Conservation (phyloP, 2,888 invertebrate genomes). For the Ormyrus pomaceus region DNA sequence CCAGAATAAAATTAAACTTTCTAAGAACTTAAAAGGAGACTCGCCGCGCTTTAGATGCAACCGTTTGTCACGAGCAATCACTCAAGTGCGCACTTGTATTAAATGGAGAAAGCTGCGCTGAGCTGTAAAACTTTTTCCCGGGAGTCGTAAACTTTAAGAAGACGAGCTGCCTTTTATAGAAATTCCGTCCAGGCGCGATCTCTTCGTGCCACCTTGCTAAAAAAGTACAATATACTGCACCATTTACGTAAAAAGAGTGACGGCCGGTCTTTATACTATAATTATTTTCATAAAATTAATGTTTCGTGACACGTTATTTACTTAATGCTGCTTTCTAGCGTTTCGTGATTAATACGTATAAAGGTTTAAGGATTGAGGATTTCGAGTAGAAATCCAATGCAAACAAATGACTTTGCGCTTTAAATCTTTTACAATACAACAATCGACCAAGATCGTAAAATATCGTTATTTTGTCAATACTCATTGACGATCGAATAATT, state of each 20-base stretch:
- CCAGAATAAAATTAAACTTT: conserved; percentile 30
- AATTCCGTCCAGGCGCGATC: conserved; percentile 16
- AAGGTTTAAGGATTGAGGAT: too few species aligned
- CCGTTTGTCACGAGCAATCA: conserved; percentile 16
- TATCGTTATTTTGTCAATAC: too few species aligned
- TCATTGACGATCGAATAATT: too few species aligned
- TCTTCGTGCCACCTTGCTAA: background rate
- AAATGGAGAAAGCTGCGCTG: conserved; percentile 37
- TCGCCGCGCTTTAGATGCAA: conserved; percentile 11
- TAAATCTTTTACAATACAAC: too few species aligned
- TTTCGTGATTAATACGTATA: too few species aligned
- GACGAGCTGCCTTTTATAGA: conserved; percentile 30
- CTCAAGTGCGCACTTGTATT: conserved; percentile 11
- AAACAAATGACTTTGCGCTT: too few species aligned
- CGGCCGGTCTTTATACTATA: too few species aligned
- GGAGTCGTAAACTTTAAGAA: conserved; percentile 14
- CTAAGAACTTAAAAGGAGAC: conserved; percentile 22
- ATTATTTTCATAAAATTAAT: too few species aligned
- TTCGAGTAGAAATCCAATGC: too few species aligned
- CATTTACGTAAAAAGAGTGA: background rate
- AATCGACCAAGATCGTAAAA: too few species aligned
- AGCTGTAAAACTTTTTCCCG: conserved; percentile 12
- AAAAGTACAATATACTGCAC: background rate
- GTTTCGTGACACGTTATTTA: too few species aligned
- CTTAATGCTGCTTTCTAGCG: too few species aligned